These are phyloP conservation scores for Brachymystax lenok DNA, from an alignment of 2,797 vertebrate genomes.

Conservation along the genomic window DNA sequence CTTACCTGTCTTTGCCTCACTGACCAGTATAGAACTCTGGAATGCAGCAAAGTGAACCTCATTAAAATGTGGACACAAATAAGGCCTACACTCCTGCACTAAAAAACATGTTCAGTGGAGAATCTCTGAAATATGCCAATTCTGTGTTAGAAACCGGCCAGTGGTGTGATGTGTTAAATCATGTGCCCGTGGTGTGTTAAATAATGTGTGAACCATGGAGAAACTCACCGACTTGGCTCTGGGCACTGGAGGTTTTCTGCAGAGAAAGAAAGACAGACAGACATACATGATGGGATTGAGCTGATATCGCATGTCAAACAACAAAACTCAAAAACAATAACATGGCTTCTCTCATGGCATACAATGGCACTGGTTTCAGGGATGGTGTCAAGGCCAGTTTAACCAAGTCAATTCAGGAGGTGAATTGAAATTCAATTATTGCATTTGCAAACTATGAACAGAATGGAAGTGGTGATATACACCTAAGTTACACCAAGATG, in stretches of 20 bases:
- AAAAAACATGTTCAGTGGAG: too few species aligned
- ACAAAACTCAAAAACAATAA: not conserved
- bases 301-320: not conserved
- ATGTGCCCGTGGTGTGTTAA: not conserved
- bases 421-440: not conserved
- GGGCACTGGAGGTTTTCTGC: constrained; percentile 67
- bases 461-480: not conserved
- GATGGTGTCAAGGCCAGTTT: not conserved
- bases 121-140: too few species aligned
- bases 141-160: too few species aligned
- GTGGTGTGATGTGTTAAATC: not conserved
- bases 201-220: not conserved
- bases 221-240: constrained; percentile 65
- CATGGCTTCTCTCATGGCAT: too few species aligned
- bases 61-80: not conserved
- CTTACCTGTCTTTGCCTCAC: constrained; percentile 58
- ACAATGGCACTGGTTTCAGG: not conserved
- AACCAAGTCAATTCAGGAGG: not conserved
- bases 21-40: constrained; percentile 53
- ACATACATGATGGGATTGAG: not conserved
- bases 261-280: not conserved
- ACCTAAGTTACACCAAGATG: too few species aligned
- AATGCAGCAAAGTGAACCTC: constrained; percentile 25
- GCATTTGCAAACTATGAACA: not conserved
- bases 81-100: too few species aligned